Percentiles rank a stretch among this genome's conserved stretches.
These are phyloP conservation scores for Zeus faber DNA, from an alignment of 2,113 vertebrate genomes.

Conservation along the genomic window DNA sequence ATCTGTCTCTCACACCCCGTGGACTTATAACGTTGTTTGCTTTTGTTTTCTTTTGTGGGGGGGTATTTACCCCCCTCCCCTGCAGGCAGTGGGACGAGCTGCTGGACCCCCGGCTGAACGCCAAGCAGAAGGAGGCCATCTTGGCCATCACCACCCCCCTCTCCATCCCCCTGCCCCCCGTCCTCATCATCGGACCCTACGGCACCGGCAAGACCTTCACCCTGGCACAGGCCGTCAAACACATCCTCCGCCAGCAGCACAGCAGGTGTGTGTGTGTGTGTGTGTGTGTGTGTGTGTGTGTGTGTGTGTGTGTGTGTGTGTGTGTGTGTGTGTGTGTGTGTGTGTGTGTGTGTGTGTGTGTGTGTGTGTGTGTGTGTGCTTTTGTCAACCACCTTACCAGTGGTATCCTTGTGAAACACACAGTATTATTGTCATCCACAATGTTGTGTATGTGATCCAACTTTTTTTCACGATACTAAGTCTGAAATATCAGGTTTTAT, in stretches of 20 bases:
- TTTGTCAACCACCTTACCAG: too few species aligned
- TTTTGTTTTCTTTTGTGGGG: too few species aligned
- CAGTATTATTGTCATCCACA: too few species aligned
- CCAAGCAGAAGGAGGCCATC: constrained; percentile 98
- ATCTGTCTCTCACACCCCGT: too few species aligned
- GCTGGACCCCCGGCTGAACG: constrained; percentile 96
- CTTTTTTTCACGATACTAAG: too few species aligned
- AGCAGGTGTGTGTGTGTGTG: constrained; percentile 77
- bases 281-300: background rate
- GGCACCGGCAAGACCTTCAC: constrained; percentile 99
- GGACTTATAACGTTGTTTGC: too few species aligned
- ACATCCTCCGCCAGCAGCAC: constrained; percentile 93
- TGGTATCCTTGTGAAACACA: too few species aligned
- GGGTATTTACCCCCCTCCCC: constrained; percentile 7
- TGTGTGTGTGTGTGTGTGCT: too few species aligned
- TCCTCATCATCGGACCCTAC: constrained; percentile 97
- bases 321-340: too few species aligned
- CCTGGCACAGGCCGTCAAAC: constrained; percentile 97
- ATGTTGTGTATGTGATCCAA: too few species aligned
- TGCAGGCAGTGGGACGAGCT: constrained; percentile 97
- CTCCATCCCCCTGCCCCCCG: constrained; percentile 87
- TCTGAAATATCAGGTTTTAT: too few species aligned
- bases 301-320: background rate
- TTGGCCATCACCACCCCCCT: constrained; percentile 96
- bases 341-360: too few species aligned